A percentile compares a stretch with the other conserved stretches of the same genome.
Conservation (phyloP, 2,113 vertebrate genomes). For the Chlorocebus sabaeus region DNA sequence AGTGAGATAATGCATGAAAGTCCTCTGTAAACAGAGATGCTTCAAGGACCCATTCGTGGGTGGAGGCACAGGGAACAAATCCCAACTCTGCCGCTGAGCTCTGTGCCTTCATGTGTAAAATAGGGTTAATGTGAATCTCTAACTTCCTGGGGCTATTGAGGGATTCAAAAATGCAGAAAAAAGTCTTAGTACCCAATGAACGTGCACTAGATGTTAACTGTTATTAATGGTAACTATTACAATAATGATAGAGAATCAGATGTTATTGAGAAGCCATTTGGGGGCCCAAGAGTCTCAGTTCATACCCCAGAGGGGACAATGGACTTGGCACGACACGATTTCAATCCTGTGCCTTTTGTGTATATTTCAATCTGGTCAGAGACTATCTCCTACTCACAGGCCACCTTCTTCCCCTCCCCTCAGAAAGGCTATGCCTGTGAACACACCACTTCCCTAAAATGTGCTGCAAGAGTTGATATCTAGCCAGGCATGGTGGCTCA, state of each 20-base stretch:
- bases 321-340: background rate
- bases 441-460: background rate
- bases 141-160: background rate
- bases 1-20: rapidly evolving
- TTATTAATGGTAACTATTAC: background rate
- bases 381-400: background rate
- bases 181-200: background rate
- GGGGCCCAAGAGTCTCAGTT: background rate
- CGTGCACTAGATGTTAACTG: background rate
- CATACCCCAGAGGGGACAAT: background rate
- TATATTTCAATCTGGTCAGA: background rate
- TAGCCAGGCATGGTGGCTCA: no score
- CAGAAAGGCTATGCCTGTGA: background rate
- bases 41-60: background rate
- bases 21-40: background rate
- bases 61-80: background rate
- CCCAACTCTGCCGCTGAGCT: background rate
- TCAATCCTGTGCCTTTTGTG: background rate
- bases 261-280: background rate
- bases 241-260: background rate
- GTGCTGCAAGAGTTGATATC: no score
- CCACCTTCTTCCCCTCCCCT: rapidly evolving
- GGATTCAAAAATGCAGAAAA: background rate
- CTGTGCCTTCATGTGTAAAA: background rate
- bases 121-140: background rate